Base-by-base conservation (phyloP, 2,888 invertebrate genomes). In the Drosophila nr. perissopoda region DNA sequence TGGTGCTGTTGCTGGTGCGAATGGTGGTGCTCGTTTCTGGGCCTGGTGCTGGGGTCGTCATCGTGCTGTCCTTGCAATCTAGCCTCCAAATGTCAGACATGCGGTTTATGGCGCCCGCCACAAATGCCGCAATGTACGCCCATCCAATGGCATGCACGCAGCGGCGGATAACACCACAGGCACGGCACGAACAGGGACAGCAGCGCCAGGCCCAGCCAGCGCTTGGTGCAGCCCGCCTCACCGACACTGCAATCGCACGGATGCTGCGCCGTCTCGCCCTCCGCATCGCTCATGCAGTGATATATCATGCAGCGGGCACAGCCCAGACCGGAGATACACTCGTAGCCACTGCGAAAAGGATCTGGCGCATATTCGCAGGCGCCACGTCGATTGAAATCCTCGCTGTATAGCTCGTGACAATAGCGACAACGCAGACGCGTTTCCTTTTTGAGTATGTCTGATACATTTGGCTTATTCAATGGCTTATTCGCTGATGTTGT, bases 241-340 rank as follows among this genome's bases (percentile, higher is more conserved):
- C 94, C 94, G 36, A 94, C 93, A 57, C 69, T 89, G 93, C 97
- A 97, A 76, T 96, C 95, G 94, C 98, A 98, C 11, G 98, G 98
- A 91, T 96, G 97, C 91, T 96, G 95, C 62, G 95, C 95, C 92
- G 96, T 97, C 86, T 98, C 98, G 2, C 97, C 98, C 91, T 98
- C 98, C 2, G 97, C 95, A 93, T 98, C 98, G 79, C 97, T 95
- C 95, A 97, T 96, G 93, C 98, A 98, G 94, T 98, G 98, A 94
- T 98, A 98, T 90, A 98, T 94, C 95, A 98, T 95, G 89, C 98
- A 97, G 94, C 95, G 96, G 25, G 98, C 98, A 93, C 98, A 97
- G 81, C 96, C 95, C 91, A 98, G 96, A 92, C 98, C 98, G 56
- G 97, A 95, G 53, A 97, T 95, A 66, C 95, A 94, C 92, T 98